phyloP scores from a whole-genome alignment of 1,140 invertebrate species.

The Prorops nasuta region DNA sequence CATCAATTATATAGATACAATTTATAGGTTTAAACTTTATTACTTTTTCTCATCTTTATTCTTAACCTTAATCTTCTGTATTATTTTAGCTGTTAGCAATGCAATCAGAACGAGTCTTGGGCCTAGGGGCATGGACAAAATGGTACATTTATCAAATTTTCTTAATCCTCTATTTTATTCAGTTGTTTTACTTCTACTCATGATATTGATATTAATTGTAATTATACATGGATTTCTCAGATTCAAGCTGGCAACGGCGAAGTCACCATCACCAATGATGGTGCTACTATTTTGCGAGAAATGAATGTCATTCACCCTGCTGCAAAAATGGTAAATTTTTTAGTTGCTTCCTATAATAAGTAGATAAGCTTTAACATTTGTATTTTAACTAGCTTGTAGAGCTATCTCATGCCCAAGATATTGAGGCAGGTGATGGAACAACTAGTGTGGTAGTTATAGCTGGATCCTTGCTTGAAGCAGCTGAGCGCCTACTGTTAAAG shows the following conservation, averaged over 20 bases:
- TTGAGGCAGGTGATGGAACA: slow-evolving; percentile 99
- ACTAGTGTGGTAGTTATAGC: slow-evolving; percentile 96
- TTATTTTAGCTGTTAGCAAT: slow-evolving; percentile 90
- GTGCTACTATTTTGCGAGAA: slow-evolving; percentile 98
- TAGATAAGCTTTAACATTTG: neutral
- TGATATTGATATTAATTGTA: slow-evolving; percentile 3
- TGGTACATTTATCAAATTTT: slow-evolving; percentile 68
- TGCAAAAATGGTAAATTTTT: slow-evolving; percentile 89
- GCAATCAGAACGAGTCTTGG: slow-evolving; percentile 97
- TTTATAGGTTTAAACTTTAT: slow-evolving; percentile 1
- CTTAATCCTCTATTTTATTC: neutral
- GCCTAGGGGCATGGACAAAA: slow-evolving; percentile 99
- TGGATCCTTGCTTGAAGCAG: slow-evolving; percentile 92
- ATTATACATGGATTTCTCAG: slow-evolving; percentile 44
- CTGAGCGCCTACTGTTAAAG: slow-evolving; percentile 87
- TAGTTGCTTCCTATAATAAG: slow-evolving; percentile 3
- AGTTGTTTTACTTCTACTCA: neutral
- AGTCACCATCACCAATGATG: slow-evolving; percentile 99
- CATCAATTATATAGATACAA: neutral
- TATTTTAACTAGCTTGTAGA: slow-evolving; percentile 82
- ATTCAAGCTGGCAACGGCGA: slow-evolving; percentile 96
- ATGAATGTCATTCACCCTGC: slow-evolving; percentile 99
- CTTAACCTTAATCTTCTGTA: neutral
- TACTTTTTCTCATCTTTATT: slow-evolving; percentile 16
- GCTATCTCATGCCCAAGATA: slow-evolving; percentile 96